A percentile compares a stretch with the other conserved stretches of the same genome.
Evolutionary conservation across 1,140 invertebrate species (phyloP).

Genomic region (Laodelphax striatellus): DNA sequence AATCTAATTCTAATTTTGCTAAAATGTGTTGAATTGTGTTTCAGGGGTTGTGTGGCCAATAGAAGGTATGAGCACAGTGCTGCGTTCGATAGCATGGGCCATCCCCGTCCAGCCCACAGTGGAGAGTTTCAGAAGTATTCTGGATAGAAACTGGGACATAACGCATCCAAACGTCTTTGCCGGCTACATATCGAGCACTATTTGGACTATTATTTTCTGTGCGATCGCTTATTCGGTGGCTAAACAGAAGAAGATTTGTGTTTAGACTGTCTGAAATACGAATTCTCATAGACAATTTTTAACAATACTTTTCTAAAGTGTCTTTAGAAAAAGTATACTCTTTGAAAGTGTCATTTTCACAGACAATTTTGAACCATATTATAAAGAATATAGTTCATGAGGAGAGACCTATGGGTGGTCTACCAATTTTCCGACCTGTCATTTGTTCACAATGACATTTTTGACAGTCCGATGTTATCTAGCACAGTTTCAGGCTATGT

Average conservation of each 20-base stretch:
- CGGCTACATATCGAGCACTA: conserved; percentile 1
- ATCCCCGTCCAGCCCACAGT: conserved; percentile 43
- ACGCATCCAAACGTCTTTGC: not conserved
- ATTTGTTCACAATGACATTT: too few species aligned
- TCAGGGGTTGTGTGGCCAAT: conserved; percentile 48
- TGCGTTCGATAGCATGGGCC: conserved; percentile 36
- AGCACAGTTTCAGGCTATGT: too few species aligned
- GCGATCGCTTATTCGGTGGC: not conserved
- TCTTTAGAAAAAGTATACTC: too few species aligned
- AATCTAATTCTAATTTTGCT: too few species aligned
- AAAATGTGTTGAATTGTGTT: too few species aligned
- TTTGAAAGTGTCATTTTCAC: too few species aligned
- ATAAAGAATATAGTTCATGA: too few species aligned
- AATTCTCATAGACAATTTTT: not conserved
- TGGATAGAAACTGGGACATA: conserved; percentile 7
- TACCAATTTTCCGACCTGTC: too few species aligned
- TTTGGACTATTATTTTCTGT: conserved; percentile 5
- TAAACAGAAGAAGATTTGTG: conserved; percentile 1
- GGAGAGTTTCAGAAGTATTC: conserved; percentile 37
- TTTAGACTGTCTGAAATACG: not conserved
- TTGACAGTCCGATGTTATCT: too few species aligned
- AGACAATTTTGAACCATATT: too few species aligned
- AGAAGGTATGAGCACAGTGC: conserved; percentile 41
- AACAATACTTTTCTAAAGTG: not conserved
- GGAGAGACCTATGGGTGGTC: too few species aligned